Evolutionary conservation across 2,888 invertebrate species (phyloP).

Genomic region (Cheilosia urbana): DNA sequence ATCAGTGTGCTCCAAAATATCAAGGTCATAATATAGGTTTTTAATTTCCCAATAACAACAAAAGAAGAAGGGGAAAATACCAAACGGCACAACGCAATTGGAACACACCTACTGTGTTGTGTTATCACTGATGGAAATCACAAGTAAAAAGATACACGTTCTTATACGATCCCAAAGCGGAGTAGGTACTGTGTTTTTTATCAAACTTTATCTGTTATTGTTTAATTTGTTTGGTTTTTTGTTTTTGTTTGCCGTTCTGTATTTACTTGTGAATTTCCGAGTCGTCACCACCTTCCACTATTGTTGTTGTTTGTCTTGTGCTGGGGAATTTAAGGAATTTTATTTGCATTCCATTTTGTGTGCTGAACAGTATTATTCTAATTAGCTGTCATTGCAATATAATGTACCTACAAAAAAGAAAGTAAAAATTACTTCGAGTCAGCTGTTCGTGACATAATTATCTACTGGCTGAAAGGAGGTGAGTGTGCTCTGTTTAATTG

Average conservation of each 20-base stretch:
- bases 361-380: constrained; percentile 33
- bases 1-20: constrained; percentile 37
- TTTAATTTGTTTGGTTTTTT: constrained; percentile 11
- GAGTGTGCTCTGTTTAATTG: constrained; percentile 19
- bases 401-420: constrained; percentile 1
- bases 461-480: not conserved
- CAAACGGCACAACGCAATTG: not conserved
- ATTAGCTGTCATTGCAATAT: constrained; percentile 11
- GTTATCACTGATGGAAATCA: constrained; percentile 40
- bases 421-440: constrained; percentile 6
- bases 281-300: constrained; percentile 42
- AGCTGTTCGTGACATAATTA: constrained; percentile 37
- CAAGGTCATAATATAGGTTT: constrained; percentile 40
- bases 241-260: not conserved
- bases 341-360: constrained; percentile 47
- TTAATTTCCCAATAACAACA: not conserved
- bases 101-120: constrained; percentile 23
- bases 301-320: constrained; percentile 31
- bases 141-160: constrained; percentile 14
- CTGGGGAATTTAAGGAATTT: constrained; percentile 65
- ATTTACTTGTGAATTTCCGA: constrained; percentile 38
- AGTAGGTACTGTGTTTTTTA: constrained; percentile 15
- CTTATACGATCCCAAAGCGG: not conserved
- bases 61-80: not conserved
- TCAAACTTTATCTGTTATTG: constrained; percentile 36